Percentiles rank a stretch among this genome's conserved stretches.
These are phyloP conservation scores for Tupaia chinensis DNA, from an alignment of 2,113 vertebrate genomes.

Conservation along the genomic window DNA sequence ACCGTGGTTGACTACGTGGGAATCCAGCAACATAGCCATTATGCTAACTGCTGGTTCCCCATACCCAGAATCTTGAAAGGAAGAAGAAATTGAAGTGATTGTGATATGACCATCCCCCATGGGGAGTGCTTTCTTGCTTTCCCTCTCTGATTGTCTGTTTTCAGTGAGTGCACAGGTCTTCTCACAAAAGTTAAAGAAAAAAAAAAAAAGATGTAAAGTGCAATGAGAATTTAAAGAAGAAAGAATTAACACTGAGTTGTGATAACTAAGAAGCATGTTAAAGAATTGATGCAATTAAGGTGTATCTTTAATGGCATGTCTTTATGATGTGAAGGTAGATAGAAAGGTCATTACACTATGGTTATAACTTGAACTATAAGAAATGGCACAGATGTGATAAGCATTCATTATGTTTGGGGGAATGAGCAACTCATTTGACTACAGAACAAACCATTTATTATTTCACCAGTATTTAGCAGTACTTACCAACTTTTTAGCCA, in stretches of 20 bases:
- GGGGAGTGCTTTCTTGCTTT: too few relatives aligned
- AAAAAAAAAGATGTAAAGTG: constrained; percentile 3
- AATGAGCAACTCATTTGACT: constrained; percentile 15
- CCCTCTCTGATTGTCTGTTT: too few relatives aligned
- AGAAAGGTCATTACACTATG: background rate
- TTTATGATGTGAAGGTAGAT: background rate
- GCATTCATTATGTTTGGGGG: background rate
- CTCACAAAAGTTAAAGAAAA: too few relatives aligned
- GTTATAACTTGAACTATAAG: background rate
- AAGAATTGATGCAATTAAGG: background rate
- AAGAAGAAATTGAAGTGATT: too few relatives aligned
- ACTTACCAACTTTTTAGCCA: background rate
- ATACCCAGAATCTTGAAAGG: too few relatives aligned
- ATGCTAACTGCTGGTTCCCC: too few relatives aligned
- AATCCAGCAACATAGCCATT: too few relatives aligned
- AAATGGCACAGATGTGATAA: constrained; percentile 27
- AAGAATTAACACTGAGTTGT: background rate
- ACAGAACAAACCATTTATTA: background rate
- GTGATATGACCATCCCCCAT: too few relatives aligned
- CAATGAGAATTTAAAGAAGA: constrained; percentile 31
- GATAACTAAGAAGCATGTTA: constrained; percentile 4
- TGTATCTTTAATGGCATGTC: background rate
- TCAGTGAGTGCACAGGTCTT: too few relatives aligned
- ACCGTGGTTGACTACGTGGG: too few relatives aligned
- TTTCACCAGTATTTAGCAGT: background rate